Evolutionary conservation across 2,888 invertebrate genomes (phyloP).

Genomic region (Craniophora ligustri): DNA sequence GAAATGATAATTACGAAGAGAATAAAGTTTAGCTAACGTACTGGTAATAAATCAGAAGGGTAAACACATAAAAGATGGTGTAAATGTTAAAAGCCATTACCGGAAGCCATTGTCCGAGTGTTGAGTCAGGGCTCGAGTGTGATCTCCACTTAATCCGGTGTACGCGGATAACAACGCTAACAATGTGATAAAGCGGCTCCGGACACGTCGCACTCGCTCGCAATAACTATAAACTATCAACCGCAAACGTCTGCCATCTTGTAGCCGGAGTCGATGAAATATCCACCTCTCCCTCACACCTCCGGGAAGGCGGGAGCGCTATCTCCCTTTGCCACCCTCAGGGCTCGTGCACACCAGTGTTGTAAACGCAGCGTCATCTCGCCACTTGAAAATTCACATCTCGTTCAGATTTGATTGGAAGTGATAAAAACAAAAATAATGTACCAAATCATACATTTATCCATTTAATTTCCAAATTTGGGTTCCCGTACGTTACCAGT

Average conservation of each 20-base stretch:
- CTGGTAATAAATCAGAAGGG: conserved; percentile 50
- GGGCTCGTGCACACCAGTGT: conserved; percentile 65
- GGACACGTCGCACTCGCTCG: conserved; percentile 84
- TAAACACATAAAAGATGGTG: conserved; percentile 61
- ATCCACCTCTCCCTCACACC: conserved; percentile 79
- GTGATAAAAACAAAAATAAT: conserved; percentile 46
- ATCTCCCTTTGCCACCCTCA: conserved; percentile 71
- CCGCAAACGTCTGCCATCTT: conserved; percentile 88
- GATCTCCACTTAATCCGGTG: conserved; percentile 84
- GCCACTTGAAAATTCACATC: conserved; percentile 50
- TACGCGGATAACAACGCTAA: conserved; percentile 86
- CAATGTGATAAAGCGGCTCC: conserved; percentile 86
- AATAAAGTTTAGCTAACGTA: conserved; percentile 45
- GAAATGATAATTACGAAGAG: conserved; percentile 53
- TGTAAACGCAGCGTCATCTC: conserved; percentile 57
- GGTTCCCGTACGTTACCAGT: conserved; percentile 17
- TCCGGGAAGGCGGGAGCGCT: conserved; percentile 50
- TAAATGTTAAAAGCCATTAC: conserved; percentile 75
- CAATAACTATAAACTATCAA: conserved; percentile 89
- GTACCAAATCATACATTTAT: conserved; percentile 17
- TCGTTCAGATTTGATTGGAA: conserved; percentile 56
- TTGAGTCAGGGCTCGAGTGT: conserved; percentile 68
- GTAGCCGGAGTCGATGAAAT: conserved; percentile 83
- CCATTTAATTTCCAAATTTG: conserved; percentile 20
- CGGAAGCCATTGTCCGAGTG: conserved; percentile 73